These are phyloP conservation scores for Melanostoma mellinum DNA, from an alignment of 2,888 invertebrate species.

Conservation along the genomic window DNA sequence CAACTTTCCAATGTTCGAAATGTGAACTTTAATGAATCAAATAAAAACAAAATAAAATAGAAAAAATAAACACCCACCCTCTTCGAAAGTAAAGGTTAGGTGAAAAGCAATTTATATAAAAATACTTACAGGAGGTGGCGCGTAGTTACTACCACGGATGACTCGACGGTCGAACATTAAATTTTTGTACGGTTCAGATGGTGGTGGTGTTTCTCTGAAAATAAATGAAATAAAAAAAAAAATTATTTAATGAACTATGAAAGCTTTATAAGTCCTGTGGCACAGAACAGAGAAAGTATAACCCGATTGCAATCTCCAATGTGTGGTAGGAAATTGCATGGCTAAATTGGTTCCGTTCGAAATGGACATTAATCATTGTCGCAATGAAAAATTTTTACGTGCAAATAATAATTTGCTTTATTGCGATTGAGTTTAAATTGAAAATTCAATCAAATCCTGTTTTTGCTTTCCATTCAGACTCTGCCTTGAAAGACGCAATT, in stretches of 20 bases:
- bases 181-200: conserved; percentile 86
- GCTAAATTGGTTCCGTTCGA: conserved; percentile 17
- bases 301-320: conserved; percentile 12
- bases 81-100: neutral
- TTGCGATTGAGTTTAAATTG: neutral
- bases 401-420: conserved; percentile 19
- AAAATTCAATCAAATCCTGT: neutral
- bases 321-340: conserved; percentile 38
- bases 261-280: neutral
- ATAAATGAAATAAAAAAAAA: conserved; percentile 14
- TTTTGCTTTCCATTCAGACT: neutral
- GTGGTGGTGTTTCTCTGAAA: conserved; percentile 78
- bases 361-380: conserved; percentile 15
- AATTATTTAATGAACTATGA: neutral
- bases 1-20: no score
- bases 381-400: conserved; percentile 5
- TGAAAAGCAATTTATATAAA: neutral
- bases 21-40: no score
- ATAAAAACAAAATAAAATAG: no score
- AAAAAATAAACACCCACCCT: neutral
- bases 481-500: no score
- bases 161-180: conserved; percentile 95
- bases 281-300: neutral
- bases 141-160: conserved; percentile 91
- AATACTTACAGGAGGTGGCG: conserved; percentile 81